Evolutionary conservation across 2,888 invertebrate genomes (phyloP), one percentile per base, ranked within the genome.

Genomic region (Sphaeridia pumilis): DNA sequence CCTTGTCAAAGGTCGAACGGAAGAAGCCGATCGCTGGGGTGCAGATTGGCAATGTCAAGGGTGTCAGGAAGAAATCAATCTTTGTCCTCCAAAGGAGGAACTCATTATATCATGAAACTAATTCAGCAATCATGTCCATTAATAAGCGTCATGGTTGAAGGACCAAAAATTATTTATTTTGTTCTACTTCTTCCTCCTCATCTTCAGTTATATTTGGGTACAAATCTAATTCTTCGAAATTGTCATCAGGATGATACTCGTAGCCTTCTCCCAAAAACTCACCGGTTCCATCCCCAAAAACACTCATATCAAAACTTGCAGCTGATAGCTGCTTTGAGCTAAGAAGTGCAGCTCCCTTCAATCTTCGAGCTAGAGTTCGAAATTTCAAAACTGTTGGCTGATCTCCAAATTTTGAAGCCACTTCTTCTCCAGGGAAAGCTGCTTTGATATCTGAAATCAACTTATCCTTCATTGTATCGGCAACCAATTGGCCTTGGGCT

Each of bases 11-110:
- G 52, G 49, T 27, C 52, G 63, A 34, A 65, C 63, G 3, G 65
- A 65, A 46, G 65, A 65, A 49, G 61, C 61, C 25, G 65, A 65
- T 53, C 52, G 65, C 4, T 65, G 65, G 65, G 65, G 65, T 3
- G 55, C 60, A 34, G 49, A 60, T 42, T 65, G 65, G 65, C 58
- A 56, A 36, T 58, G 54, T 20, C 17, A 38, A 38, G 17, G 38
- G 31, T 31, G 31, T 14, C 14, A 31, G 31, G 14, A 31, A 31
- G 14, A 10, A 10, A 31, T 31, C 10, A 14, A 31, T 31, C 10
- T 10, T 10, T 14, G 7, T 31, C 14, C 31, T 31, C 14, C 10
- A 31, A 31, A 31, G 31, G 31, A 10, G 31, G 31, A 7, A 10
- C 14, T 31, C 14, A 31, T 31, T 31, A 10, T 31, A 14, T 10